These are phyloP conservation scores for Autographa pulchrina DNA, from an alignment of 2,888 invertebrate species.

Conservation along the genomic window DNA sequence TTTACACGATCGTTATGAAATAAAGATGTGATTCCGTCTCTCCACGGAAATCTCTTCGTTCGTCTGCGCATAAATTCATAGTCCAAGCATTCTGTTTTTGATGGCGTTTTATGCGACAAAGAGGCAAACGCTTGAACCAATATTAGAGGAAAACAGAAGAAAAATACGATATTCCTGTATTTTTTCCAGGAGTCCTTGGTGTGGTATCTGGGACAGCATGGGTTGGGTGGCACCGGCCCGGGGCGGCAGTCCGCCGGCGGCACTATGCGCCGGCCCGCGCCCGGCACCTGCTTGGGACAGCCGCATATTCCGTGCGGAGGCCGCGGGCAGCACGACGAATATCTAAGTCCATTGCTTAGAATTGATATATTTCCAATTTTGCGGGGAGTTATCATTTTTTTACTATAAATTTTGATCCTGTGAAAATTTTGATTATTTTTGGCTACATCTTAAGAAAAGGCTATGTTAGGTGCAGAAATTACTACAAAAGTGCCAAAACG, in stretches of 20 bases:
- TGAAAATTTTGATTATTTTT: background rate
- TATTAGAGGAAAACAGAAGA: conserved; percentile 77
- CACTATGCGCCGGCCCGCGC: conserved; percentile 67
- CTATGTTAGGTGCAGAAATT: background rate
- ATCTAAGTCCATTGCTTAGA: conserved; percentile 47
- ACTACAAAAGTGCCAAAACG: background rate
- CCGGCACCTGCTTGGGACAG: conserved; percentile 64
- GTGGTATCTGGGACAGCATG: conserved; percentile 73
- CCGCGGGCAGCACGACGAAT: conserved; percentile 72
- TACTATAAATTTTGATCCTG: conserved; percentile 7
- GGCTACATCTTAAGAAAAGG: background rate
- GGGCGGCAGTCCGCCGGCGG: conserved; percentile 70
- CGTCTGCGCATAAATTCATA: conserved; percentile 94
- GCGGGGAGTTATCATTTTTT: conserved; percentile 19
- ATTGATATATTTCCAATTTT: conserved; percentile 9
- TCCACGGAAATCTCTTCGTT: conserved; percentile 97
- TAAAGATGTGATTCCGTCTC: conserved; percentile 94
- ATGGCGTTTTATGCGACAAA: conserved; percentile 58
- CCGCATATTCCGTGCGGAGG: conserved; percentile 65
- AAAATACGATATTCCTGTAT: conserved; percentile 72
- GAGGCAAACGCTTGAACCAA: conserved; percentile 66
- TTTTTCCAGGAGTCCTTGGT: conserved; percentile 73
- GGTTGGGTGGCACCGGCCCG: conserved; percentile 70
- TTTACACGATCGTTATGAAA: conserved; percentile 95
- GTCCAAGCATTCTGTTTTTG: conserved; percentile 75